phyloP scores from a whole-genome alignment of 2,888 invertebrate genomes.

The Gari tellinella region DNA sequence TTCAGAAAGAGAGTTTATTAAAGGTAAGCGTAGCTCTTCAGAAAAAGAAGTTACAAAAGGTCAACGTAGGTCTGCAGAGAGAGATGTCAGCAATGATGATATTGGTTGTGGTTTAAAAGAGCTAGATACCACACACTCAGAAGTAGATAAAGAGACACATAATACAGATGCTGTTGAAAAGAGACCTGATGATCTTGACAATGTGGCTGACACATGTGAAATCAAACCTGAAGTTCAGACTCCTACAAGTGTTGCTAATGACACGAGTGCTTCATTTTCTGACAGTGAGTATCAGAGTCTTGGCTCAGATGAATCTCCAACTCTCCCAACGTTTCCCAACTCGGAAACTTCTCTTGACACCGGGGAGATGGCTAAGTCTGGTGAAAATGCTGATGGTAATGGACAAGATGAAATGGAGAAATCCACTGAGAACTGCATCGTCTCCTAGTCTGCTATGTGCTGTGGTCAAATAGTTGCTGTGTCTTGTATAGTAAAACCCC shows the following conservation, averaged over 20 bases:
- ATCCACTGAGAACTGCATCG: conserved; percentile 50
- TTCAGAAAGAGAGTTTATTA: too few relatives aligned
- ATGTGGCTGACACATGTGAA: background rate
- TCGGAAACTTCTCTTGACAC: conserved; percentile 56
- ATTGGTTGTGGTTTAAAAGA: too few relatives aligned
- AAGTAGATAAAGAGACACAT: background rate
- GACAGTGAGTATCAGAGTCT: conserved; percentile 61
- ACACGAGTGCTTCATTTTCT: conserved; percentile 28
- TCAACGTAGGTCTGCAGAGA: too few relatives aligned
- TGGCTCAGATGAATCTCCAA: conserved; percentile 21
- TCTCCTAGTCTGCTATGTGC: conserved; percentile 24
- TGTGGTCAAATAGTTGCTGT: background rate
- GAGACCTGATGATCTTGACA: background rate
- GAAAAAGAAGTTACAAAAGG: too few relatives aligned
- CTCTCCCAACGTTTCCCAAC: background rate
- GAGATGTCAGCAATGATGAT: too few relatives aligned
- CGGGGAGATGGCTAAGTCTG: conserved; percentile 34
- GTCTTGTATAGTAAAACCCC: too few relatives aligned
- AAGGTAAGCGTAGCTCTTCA: too few relatives aligned
- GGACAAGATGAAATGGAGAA: conserved; percentile 16
- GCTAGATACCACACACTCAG: too few relatives aligned
- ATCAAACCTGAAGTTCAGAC: conserved; percentile 7
- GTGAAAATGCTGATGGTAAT: conserved; percentile 3
- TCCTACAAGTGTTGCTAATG: conserved; percentile 26
- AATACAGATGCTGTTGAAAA: background rate